Conservation (phyloP, 2,113 vertebrate species). For the Tor tambroides region DNA sequence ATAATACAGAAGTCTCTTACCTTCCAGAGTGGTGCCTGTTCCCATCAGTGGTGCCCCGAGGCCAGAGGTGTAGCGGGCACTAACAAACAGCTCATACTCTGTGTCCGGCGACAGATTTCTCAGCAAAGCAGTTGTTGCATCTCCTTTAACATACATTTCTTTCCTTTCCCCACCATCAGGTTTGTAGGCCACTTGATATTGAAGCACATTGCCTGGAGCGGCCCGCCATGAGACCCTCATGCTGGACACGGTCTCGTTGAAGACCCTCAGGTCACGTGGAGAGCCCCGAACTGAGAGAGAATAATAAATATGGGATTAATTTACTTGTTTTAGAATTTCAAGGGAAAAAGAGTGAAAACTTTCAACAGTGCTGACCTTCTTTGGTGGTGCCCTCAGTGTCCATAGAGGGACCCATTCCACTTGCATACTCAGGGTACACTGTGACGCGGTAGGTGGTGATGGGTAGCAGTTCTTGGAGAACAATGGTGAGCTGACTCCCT, state of each 20-base stretch:
- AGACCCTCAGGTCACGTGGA: slow-evolving; percentile 88
- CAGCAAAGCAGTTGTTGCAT: slow-evolving; percentile 79
- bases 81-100: slow-evolving; percentile 88
- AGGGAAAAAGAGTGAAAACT: not conserved
- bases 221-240: slow-evolving; percentile 88
- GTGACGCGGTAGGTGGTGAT: slow-evolving; percentile 93
- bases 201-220: slow-evolving; percentile 90
- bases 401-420: slow-evolving; percentile 80
- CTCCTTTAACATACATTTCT: slow-evolving; percentile 84
- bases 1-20: slow-evolving; percentile 73
- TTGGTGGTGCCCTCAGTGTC: slow-evolving; percentile 90
- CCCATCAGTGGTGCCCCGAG: slow-evolving; percentile 87
- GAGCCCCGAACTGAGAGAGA: slow-evolving; percentile 82
- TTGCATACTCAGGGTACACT: slow-evolving; percentile 87
- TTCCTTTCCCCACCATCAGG: slow-evolving; percentile 86
- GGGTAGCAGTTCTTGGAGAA: slow-evolving; percentile 84
- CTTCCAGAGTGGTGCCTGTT: slow-evolving; percentile 92
- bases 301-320: not conserved
- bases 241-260: slow-evolving; percentile 86
- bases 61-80: slow-evolving; percentile 87
- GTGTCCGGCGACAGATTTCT: slow-evolving; percentile 84
- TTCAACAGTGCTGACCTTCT: slow-evolving; percentile 80
- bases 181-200: slow-evolving; percentile 87
- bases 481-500: slow-evolving; percentile 83
- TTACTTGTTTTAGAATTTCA: not conserved